Evolutionary conservation across 2,113 vertebrate genomes (phyloP).

Genomic region (Chaetodon auriga): DNA sequence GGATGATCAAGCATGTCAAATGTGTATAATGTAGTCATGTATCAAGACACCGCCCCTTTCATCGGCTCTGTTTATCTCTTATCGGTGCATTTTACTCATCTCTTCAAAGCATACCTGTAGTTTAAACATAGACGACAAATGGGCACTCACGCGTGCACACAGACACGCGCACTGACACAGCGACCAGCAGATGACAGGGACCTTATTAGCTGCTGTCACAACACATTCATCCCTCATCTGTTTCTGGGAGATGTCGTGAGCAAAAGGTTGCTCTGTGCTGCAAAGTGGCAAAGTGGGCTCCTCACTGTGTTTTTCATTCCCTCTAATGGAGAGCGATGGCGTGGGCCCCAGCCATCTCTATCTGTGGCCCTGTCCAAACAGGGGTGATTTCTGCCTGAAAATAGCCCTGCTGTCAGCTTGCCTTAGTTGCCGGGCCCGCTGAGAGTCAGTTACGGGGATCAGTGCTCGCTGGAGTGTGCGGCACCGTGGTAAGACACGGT

Average conservation of each 20-base stretch:
- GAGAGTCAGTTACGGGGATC: slow-evolving; percentile 86
- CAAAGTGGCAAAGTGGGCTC: slow-evolving; percentile 78
- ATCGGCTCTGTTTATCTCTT: slow-evolving; percentile 41
- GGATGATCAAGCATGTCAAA: slow-evolving; percentile 69
- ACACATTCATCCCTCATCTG: slow-evolving; percentile 86
- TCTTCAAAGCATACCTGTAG: slow-evolving; percentile 31
- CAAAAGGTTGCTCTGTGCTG: slow-evolving; percentile 82
- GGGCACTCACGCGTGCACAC: slow-evolving; percentile 4
- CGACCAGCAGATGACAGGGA: slow-evolving; percentile 71
- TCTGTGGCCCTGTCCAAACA: slow-evolving; percentile 82
- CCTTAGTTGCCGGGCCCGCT: slow-evolving; percentile 62
- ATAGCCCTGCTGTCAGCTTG: slow-evolving; percentile 75
- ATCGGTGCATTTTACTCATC: slow-evolving; percentile 38
- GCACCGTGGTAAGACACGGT: slow-evolving; percentile 71
- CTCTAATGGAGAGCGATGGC: slow-evolving; percentile 86
- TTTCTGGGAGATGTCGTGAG: slow-evolving; percentile 79
- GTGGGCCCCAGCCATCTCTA: slow-evolving; percentile 81
- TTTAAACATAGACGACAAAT: slow-evolving; percentile 35
- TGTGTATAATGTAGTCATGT: slow-evolving; percentile 38
- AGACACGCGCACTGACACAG: slow-evolving; percentile 28
- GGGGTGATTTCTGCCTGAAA: slow-evolving; percentile 83
- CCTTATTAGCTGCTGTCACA: slow-evolving; percentile 87
- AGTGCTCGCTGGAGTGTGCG: slow-evolving; percentile 85
- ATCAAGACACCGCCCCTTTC: slow-evolving; percentile 45
- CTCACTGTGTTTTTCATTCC: slow-evolving; percentile 83